Evolutionary conservation across 1,140 invertebrate genomes (phyloP).

Genomic region (Neotoxoptera formosana): DNA sequence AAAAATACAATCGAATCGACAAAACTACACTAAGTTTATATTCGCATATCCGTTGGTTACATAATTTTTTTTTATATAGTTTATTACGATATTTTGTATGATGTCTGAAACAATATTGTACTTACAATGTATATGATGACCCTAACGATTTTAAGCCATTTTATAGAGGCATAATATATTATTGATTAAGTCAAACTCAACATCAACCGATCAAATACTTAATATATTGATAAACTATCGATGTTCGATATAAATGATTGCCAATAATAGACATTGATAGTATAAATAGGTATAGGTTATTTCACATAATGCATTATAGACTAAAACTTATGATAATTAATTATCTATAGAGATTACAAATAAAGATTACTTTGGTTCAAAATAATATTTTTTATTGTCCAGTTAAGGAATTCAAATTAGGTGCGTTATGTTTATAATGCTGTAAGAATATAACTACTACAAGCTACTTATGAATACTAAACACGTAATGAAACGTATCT

Average conservation of each 20-base stretch:
- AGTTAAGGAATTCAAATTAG: neutral
- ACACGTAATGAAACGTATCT: neutral
- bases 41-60: neutral
- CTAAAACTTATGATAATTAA: too few species aligned
- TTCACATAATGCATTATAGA: too few species aligned
- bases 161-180: too few species aligned
- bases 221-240: too few species aligned
- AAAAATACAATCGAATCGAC: neutral
- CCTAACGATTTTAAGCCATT: too few species aligned
- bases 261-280: too few species aligned
- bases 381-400: neutral
- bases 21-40: neutral
- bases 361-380: neutral
- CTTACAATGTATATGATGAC: too few species aligned
- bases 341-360: neutral
- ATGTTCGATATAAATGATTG: too few species aligned
- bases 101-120: too few species aligned
- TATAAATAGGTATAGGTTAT: too few species aligned
- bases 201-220: too few species aligned
- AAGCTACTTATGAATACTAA: neutral
- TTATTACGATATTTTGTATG: neutral
- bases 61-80: neutral
- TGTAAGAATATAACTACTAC: neutral
- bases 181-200: too few species aligned
- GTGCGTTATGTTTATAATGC: neutral